Evolutionary conservation across 2,888 invertebrate species (phyloP).

Genomic region (Hesperia comma): DNA sequence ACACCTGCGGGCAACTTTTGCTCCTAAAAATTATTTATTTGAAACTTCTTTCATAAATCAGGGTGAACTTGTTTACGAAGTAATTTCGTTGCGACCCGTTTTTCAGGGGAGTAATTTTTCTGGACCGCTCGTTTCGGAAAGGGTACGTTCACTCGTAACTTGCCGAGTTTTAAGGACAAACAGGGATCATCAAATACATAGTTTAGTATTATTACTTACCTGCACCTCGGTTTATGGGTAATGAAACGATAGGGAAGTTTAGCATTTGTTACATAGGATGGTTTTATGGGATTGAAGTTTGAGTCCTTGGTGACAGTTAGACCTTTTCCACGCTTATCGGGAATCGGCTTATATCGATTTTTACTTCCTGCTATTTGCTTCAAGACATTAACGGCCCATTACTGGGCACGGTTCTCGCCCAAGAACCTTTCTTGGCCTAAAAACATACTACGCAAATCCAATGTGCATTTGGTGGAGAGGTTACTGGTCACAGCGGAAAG

Average conservation of each 20-base stretch:
- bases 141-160: slow-evolving; percentile 19
- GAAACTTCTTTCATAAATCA: slow-evolving; percentile 82
- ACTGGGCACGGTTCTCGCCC: too few species aligned
- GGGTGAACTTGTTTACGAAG: slow-evolving; percentile 80
- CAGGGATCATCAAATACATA: slow-evolving; percentile 31
- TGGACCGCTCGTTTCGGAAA: slow-evolving; percentile 33
- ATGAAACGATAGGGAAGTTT: slow-evolving; percentile 18
- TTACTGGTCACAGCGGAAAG: too few species aligned
- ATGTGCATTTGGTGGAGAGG: too few species aligned
- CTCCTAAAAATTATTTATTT: slow-evolving; percentile 79
- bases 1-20: slow-evolving; percentile 79
- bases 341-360: too few species aligned
- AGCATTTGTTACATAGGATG: slow-evolving; percentile 4
- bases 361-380: too few species aligned
- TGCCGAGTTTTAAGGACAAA: slow-evolving; percentile 23
- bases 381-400: too few species aligned
- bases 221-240: slow-evolving; percentile 23
- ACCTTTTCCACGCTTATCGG: neutral
- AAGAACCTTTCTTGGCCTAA: too few species aligned
- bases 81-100: slow-evolving; percentile 68
- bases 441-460: too few species aligned
- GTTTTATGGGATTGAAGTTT: slow-evolving; percentile 8
- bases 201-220: slow-evolving; percentile 25
- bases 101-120: slow-evolving; percentile 55
- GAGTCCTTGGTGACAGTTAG: neutral